Base-by-base conservation (phyloP, 2,113 vertebrate species). In the Hystrix brachyura region DNA sequence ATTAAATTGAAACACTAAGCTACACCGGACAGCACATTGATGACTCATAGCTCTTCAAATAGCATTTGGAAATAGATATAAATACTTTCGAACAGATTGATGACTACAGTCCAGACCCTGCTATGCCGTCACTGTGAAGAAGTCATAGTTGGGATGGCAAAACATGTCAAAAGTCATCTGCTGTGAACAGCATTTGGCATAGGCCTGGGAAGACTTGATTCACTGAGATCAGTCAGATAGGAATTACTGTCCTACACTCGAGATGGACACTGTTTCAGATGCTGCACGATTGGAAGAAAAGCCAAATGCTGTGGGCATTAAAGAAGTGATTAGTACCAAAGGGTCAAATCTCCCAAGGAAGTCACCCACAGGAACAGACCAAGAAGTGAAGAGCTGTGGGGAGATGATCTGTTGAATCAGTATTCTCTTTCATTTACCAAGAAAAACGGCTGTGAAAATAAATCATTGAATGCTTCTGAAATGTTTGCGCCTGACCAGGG, bases 61-160 rank as follows among this genome's bases (percentile, higher is more conserved):
- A 99, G 99, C 99, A 17, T 96, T 99, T 95, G 99, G 99, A 94
- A 99, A 99, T 96, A 94, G 99, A 99, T 96, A 97, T 99, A 25
- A 98, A 99, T 98, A 99, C 99, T 69, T 98, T 99, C 98, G 96
- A 99, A 97, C 98, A 97, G 95, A 99, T 99, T 2, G 99, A 99
- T 95, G 79, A 99, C 96, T 99, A 99, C 87, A 98, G 97, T 95
- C 99, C 99, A 12, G 99, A 99, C 80, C 92, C 83, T 21, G 94
- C 98, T 57, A 51, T 64, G 98, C 38, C 38, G 38, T 38, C 38
- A 38, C 99, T 98, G 60, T 96, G 97, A 53, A 99, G 98, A 96
- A 99, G 99, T 98, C 96, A 86, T 82, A 93, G 98, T 85, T 99
- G 99, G 99, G 98, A 98, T 48, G 98, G 98, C 60, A 97, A 0